Percentiles rank a stretch among this genome's conserved stretches.
Conservation (phyloP, 37 sponge, comb jelly and placozoan genomes). For the Chondrilla cf. caribensis region DNA sequence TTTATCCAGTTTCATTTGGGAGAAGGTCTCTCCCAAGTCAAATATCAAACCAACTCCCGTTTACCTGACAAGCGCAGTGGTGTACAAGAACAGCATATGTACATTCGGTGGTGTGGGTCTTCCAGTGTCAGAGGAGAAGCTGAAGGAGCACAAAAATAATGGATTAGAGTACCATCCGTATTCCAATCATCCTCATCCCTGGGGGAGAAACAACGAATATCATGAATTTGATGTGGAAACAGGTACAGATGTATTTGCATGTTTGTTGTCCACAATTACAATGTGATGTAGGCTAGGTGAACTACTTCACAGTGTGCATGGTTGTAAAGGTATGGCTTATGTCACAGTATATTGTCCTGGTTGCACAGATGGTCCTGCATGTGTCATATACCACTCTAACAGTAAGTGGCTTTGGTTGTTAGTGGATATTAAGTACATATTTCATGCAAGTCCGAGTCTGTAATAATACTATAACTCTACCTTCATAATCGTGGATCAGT, state of each 20-base stretch:
- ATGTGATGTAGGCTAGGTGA: neutral
- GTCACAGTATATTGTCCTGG: too few relatives aligned
- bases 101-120: slow-evolving; percentile 61
- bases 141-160: slow-evolving; percentile 32
- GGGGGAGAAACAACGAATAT: slow-evolving; percentile 71
- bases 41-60: slow-evolving; percentile 38
- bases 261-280: neutral
- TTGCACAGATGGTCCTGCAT: too few relatives aligned
- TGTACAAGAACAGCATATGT: slow-evolving; percentile 32
- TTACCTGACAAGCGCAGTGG: slow-evolving; percentile 38
- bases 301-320: too few relatives aligned
- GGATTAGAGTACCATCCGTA: slow-evolving; percentile 31
- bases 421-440: too few relatives aligned
- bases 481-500: too few relatives aligned
- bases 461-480: too few relatives aligned
- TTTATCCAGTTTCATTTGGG: slow-evolving; percentile 36
- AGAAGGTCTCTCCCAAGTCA: slow-evolving; percentile 10
- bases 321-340: too few relatives aligned
- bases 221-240: slow-evolving; percentile 56
- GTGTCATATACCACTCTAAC: too few relatives aligned
- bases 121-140: neutral
- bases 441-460: too few relatives aligned
- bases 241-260: neutral
- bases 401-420: too few relatives aligned
- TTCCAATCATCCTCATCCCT: neutral